phyloP scores from a whole-genome alignment of 2,888 invertebrate species.

The Drosophila nr. fundita region DNA sequence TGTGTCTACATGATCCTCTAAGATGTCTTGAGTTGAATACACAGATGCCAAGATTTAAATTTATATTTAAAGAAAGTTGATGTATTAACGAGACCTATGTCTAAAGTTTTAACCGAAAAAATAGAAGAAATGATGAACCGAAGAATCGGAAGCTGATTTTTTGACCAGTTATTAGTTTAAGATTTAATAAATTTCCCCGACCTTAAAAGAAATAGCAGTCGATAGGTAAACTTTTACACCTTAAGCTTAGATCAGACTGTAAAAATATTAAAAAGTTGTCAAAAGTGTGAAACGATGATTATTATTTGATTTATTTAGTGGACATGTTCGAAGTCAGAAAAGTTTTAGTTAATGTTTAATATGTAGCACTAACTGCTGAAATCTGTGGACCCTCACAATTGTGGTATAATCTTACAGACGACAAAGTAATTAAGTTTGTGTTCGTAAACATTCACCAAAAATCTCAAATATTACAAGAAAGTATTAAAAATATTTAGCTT shows the following conservation, averaged over 20 bases:
- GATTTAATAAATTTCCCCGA: not conserved
- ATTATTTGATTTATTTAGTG: not conserved
- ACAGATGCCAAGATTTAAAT: not conserved
- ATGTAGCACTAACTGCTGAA: no score
- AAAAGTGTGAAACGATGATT: not conserved
- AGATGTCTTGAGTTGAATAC: not conserved
- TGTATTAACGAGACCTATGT: not conserved
- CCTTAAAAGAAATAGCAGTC: not conserved
- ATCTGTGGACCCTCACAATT: no score
- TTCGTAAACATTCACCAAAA: no score
- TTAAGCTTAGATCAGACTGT: not conserved
- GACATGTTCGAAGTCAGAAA: not conserved
- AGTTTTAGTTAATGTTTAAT: not conserved
- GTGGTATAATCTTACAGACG: no score
- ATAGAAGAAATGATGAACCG: not conserved
- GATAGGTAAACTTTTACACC: not conserved
- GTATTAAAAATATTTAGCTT: no score
- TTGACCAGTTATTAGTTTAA: not conserved
- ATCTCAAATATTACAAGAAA: no score
- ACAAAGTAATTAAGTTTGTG: no score
- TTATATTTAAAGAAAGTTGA: not conserved
- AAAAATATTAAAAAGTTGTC: not conserved
- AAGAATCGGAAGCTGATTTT: not conserved
- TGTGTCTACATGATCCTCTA: not conserved
- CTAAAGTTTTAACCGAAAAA: not conserved